Percentiles rank a stretch among this genome's conserved stretches.
These are phyloP conservation scores for Sisyra terminalis DNA, from an alignment of 2,888 invertebrate genomes.

Conservation along the genomic window DNA sequence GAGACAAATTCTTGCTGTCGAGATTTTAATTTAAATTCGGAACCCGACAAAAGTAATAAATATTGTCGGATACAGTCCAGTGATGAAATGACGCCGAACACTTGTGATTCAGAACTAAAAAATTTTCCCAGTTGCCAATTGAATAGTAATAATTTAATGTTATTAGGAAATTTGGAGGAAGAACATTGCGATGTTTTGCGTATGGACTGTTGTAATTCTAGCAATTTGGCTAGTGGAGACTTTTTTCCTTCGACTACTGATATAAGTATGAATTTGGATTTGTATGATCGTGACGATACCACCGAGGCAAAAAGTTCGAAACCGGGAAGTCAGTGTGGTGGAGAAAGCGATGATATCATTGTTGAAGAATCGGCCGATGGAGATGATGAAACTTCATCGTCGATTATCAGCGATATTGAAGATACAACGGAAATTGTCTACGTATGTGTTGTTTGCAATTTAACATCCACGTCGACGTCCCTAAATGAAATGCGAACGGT, in stretches of 20 bases:
- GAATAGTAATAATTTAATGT: not conserved
- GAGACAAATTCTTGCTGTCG: conserved; percentile 10
- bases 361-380: conserved; percentile 26
- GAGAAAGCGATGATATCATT: conserved; percentile 25
- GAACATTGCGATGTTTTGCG: not conserved
- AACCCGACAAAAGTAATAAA: conserved; percentile 14
- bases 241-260: not conserved
- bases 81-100: not conserved
- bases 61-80: conserved; percentile 19
- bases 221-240: too few species aligned
- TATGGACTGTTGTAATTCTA: not conserved
- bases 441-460: conserved; percentile 24
- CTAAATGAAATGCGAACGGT: conserved; percentile 14
- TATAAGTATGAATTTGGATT: conserved; percentile 1
- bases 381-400: conserved; percentile 10
- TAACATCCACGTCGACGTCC: conserved; percentile 17
- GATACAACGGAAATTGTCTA: conserved; percentile 15
- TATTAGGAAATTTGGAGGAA: not conserved
- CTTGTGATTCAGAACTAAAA: not conserved
- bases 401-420: conserved; percentile 19
- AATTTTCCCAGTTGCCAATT: conserved; percentile 1
- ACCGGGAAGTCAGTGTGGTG: conserved; percentile 7
- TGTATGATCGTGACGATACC: conserved; percentile 1
- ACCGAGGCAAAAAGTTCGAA: conserved; percentile 2
- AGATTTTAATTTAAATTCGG: conserved; percentile 8